Evolutionary conservation across 2,888 invertebrate species (phyloP), one percentile per base, ranked within the genome.

Genomic region (Drosophila melanocephala): DNA sequence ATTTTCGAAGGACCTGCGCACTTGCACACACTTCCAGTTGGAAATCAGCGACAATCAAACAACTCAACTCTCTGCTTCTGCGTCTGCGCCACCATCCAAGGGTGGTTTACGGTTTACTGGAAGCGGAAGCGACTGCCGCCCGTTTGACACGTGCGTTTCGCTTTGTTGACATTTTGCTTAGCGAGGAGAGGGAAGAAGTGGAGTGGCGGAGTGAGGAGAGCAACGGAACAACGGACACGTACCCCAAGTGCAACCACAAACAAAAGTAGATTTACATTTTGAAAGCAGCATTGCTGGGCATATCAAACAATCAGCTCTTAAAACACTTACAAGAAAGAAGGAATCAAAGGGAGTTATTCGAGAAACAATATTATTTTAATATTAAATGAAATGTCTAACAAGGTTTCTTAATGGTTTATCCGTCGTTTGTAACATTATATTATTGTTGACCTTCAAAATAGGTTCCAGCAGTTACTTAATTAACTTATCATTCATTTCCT

Each of bases 1-100:
- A 93, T 90, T 81, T 84, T 87, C 82, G 78, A 91, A 91, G 90
- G 90, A 91, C 93, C 83, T 93, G 93, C 93, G 93, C 93, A 91
- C 87, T 74, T 83, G 59, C 37, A 30, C 39, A 30, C 61, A 26
- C 9, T 91, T 92, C 92, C 88, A 91, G 87, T 75, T 83, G 79
- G 83, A 85, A 37, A 19, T 19, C 19, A 30, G 14, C 56, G n/a
- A 57, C 56, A 53, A 52, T 33, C 22, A 39, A 35, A 9, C 39
- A 3, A 37, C 37, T 14, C 28, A 56, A 50, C 60, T 50, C 70
- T 55, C 67, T 16, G 61, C 28, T 44, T 26, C 59, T 67, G 72
- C 80, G 73, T 63, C 62, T 74, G 81, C 76, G 76, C 62, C 75
- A 75, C 68, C 56, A 59, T 30, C 57, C 50, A 58, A 67, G 82